Base-by-base conservation (phyloP, 2,797 vertebrate species). In the Enteromius fasciolatus region DNA sequence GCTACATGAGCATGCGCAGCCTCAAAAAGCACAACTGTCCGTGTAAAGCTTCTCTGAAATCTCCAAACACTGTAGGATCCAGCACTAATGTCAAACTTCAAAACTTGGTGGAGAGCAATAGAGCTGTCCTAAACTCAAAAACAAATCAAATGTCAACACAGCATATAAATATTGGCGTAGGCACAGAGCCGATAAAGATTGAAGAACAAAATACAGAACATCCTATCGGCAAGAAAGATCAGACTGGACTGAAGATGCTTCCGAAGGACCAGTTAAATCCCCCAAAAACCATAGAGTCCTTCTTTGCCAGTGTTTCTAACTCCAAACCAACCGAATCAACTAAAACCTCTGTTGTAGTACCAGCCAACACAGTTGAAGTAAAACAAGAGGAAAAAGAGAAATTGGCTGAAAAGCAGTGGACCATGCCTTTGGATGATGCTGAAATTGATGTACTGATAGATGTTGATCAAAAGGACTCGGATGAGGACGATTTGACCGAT, bases 1-100 rank as follows among this genome's bases (percentile, higher is more conserved):
- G 89, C 73, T 96, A 95, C 11, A 91, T 92, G 14, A 90, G 94
- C 39, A 90, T 93, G 84, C 94, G 94, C 87, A 92, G 91, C 87
- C 91, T 96, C 4, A 94, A 93, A 85, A 93, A 84, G 25, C 95
- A 96, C 84, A 93, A 91, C 75, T 96, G 95, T 87, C 92, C 89
- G 0, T 92, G 90, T 57, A 85, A 86, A 6, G 59, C 78, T 8
- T 75, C 76, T 67, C 15, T 68, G 10, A 63, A 76, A 48, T 80
- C 12, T 20, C 83, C 82, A 14, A 14, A 48, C 31, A 11, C 48
- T 72, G 69, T 14, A 12, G n/a, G 17, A 20, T 75, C 54, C 23
- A 52, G 81, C 20, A n/a, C 6, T 50, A 39, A 46, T 18, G 18
- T 59, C 5, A 39, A 25, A 74, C 8, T 59, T 87, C 12, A 5